Conservation (phyloP, 2,113 vertebrate genomes). For the Lipophrys pholis region DNA sequence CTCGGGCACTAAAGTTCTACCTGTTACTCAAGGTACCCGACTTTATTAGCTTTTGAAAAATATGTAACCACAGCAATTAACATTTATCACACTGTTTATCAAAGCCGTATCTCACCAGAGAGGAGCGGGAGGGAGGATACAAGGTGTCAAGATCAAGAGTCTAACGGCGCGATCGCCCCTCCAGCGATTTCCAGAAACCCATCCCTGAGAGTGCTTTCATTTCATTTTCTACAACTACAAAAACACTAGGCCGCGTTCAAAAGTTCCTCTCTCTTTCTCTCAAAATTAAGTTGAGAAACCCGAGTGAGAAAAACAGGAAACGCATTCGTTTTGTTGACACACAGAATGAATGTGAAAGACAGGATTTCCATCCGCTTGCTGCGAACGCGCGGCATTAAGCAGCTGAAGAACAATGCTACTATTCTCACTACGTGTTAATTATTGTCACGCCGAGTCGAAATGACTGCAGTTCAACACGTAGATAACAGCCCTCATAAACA, state of each 20-base stretch:
- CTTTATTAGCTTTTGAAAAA: conserved; percentile 74
- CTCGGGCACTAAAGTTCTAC: conserved; percentile 46
- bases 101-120: conserved; percentile 53
- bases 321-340: not conserved
- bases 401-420: not conserved
- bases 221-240: conserved; percentile 18
- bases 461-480: not conserved
- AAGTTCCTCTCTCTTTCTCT: not conserved
- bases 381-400: not conserved
- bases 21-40: conserved; percentile 62
- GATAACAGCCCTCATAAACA: not conserved
- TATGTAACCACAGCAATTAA: conserved; percentile 65
- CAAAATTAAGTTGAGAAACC: not conserved
- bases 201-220: conserved; percentile 5
- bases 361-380: not conserved
- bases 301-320: not conserved
- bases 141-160: conserved; percentile 64
- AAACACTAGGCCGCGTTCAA: not conserved
- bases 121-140: conserved; percentile 23
- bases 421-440: not conserved
- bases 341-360: not conserved
- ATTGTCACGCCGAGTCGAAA: not conserved
- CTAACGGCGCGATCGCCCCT: conserved; percentile 30
- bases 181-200: conserved; percentile 36
- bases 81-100: conserved; percentile 74